These are phyloP conservation scores for Acrocyrtus sp. DNA, from an alignment of 2,888 invertebrate genomes.

Conservation along the genomic window DNA sequence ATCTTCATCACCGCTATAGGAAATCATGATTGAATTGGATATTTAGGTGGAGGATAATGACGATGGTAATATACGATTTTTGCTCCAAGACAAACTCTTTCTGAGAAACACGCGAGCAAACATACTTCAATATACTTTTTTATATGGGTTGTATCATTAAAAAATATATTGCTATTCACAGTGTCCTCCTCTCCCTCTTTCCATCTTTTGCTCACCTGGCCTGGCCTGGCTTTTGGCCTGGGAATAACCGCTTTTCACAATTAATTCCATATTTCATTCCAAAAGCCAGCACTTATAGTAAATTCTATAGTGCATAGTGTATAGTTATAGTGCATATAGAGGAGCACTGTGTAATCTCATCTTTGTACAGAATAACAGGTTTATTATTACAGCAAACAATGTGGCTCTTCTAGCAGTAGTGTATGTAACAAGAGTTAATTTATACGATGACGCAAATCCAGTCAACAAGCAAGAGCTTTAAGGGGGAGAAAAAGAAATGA, in stretches of 20 bases:
- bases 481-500: slow-evolving; percentile 39
- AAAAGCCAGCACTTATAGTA: neutral
- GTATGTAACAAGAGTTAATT: slow-evolving; percentile 50
- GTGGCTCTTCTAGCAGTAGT: slow-evolving; percentile 9
- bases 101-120: slow-evolving; percentile 46
- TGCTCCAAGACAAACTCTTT: slow-evolving; percentile 18
- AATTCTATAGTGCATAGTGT: too few relatives aligned
- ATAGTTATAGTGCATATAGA: too few relatives aligned
- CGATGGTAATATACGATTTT: too few relatives aligned
- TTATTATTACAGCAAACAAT: slow-evolving; percentile 45
- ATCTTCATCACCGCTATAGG: too few relatives aligned
- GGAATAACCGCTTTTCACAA: slow-evolving; percentile 42
- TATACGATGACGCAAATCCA: slow-evolving; percentile 50
- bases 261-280: neutral
- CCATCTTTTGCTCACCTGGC: neutral
- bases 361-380: slow-evolving; percentile 37
- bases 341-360: too few relatives aligned
- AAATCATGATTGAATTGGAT: too few relatives aligned
- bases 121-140: neutral
- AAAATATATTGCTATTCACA: neutral
- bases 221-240: slow-evolving; percentile 15
- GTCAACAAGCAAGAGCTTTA: too few relatives aligned
- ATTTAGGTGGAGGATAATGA: too few relatives aligned
- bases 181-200: slow-evolving; percentile 5
- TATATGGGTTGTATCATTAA: neutral